Conservation (phyloP, 2,113 vertebrate genomes). For the Todiramphus chloris region DNA sequence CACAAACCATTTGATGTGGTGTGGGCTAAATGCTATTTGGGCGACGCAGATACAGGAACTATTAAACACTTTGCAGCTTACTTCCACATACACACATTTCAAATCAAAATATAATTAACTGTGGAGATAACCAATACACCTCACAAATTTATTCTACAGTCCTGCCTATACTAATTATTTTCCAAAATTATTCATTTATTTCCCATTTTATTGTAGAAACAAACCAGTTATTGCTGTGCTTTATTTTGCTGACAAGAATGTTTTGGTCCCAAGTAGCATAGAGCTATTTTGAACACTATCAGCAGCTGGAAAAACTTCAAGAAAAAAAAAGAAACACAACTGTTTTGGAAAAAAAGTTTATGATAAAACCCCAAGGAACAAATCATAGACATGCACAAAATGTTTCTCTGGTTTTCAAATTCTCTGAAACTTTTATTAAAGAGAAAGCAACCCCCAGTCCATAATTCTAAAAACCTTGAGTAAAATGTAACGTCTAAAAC, state of each 20-base stretch:
- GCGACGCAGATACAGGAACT: background rate
- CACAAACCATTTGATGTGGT: background rate
- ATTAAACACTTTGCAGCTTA: background rate
- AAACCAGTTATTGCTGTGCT: background rate
- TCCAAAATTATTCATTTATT: background rate
- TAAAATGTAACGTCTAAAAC: background rate
- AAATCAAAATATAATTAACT: constrained; percentile 43
- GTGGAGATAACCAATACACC: background rate
- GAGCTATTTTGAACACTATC: background rate
- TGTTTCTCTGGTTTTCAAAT: background rate
- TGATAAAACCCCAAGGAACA: background rate
- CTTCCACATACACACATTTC: background rate
- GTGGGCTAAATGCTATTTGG: constrained; percentile 19
- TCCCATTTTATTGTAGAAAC: background rate
- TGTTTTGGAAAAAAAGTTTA: background rate
- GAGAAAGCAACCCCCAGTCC: background rate
- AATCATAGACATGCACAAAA: background rate
- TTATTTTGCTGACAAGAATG: constrained; percentile 9
- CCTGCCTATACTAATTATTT: background rate
- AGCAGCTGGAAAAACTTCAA: background rate
- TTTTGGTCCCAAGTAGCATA: background rate
- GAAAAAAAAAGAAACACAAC: background rate
- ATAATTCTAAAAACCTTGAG: background rate
- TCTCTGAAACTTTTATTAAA: background rate
- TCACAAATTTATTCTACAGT: background rate